Conservation (phyloP, 2,113 vertebrate species). For the Potamarius usumacintae region DNA sequence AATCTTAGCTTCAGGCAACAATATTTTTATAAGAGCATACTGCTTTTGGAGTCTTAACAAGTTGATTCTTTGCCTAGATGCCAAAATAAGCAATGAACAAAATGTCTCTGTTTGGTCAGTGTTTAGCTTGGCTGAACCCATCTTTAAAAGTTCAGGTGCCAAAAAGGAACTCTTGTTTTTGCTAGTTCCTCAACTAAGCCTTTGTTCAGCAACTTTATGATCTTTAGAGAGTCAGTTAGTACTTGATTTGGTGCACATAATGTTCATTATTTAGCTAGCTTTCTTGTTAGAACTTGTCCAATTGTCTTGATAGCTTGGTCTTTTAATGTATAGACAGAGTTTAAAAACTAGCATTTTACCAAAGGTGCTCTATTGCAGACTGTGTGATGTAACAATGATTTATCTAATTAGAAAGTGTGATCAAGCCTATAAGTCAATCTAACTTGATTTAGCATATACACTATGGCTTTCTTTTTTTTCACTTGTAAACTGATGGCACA, state of each 20-base stretch:
- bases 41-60: conserved; percentile 14
- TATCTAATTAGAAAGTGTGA: too few relatives aligned
- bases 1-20: not conserved
- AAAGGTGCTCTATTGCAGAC: too few relatives aligned
- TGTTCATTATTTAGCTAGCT: not conserved
- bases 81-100: conserved; percentile 44
- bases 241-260: not conserved
- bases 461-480: too few relatives aligned
- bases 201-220: not conserved
- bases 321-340: not conserved
- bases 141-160: not conserved
- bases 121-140: conserved; percentile 40
- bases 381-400: too few relatives aligned
- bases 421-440: too few relatives aligned
- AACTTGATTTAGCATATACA: not conserved
- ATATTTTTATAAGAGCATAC: conserved; percentile 5
- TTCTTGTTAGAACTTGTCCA: not conserved
- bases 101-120: conserved; percentile 43
- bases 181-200: not conserved
- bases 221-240: not conserved
- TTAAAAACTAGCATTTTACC: not conserved
- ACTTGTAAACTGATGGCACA: too few relatives aligned
- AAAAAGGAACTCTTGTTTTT: not conserved
- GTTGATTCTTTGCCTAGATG: conserved; percentile 25
- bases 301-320: not conserved